Base-by-base conservation (phyloP, 2,888 invertebrate genomes). In the Erebia ligea region DNA sequence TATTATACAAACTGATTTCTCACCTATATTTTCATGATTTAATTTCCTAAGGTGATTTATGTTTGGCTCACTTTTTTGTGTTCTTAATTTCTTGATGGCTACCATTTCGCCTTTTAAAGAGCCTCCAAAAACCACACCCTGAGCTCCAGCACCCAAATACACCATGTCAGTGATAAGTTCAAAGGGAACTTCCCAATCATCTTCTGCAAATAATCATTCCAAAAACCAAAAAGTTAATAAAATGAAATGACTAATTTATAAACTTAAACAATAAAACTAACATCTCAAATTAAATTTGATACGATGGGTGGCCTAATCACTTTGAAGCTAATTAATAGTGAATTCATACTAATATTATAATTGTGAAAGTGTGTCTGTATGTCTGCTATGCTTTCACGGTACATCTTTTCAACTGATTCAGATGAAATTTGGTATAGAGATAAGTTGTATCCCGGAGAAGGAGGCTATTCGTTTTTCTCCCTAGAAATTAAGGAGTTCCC, bases 121-220 rank as follows among this genome's bases (percentile, higher is more conserved):
- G 0, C 98, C 99, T 68, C 97, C 96, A 89, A 98, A 99, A 0
- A 99, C 99, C 0, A 98, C 97, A 6, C 99, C 99, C 87, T 99
- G 99, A 6, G 99, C 98, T 0, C 99, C 99, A 72, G 98, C 97
- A 0, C 99, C 99, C 68, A 99, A 91, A 96, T 98, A 99, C 81
- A 97, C 95, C 69, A 99, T 92, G 80, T 98, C 97, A 3, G 90
- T 96, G 75, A 99, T 97, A 19, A 95, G 94, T 83, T 99, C 98
- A 88, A 98, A 98, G 1, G 98, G 97, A 74, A 99, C 97, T 90
- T 99, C 98, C 99, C 99, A 99, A 79, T 97, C 96, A 88, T 98
- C 98, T 17, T 84, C 90, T 89, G 81, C 57, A 75, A 75, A 67
- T 8, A 48, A 64, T 50, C 15, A 40, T 54, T 8, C 21, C 10